These are phyloP conservation scores for Arion vulgaris DNA, from an alignment of 1,140 invertebrate species.

Conservation along the genomic window DNA sequence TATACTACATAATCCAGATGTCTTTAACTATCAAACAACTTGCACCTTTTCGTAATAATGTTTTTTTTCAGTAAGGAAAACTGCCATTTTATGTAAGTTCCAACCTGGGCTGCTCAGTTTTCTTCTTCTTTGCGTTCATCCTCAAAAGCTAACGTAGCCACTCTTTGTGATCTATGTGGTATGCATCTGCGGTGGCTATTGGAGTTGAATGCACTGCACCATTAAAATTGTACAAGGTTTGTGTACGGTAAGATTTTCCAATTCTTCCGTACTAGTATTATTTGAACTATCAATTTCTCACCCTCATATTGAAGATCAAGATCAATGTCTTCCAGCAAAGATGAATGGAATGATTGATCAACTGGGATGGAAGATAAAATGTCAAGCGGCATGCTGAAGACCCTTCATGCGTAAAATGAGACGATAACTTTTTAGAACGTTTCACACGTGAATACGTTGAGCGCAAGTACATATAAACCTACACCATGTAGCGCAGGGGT, in stretches of 20 bases:
- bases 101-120: no score
- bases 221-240: neutral
- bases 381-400: constrained; percentile 5
- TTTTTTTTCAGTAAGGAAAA: no score
- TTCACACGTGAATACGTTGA: no score
- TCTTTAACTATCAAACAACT: no score
- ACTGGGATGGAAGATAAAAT: neutral
- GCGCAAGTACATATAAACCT: no score
- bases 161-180: no score
- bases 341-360: neutral
- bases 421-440: neutral
- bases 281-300: constrained; percentile 6
- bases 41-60: no score
- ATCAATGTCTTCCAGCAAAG: constrained; percentile 24
- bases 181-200: neutral
- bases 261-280: neutral
- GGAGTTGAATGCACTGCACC: neutral
- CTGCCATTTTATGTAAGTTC: no score
- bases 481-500: no score
- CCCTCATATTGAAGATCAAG: constrained; percentile 12
- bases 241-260: neutral
- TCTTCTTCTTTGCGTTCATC: no score
- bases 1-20: no score
- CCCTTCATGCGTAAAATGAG: neutral
- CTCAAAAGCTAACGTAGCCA: no score